A percentile compares a stretch with the other conserved stretches of the same genome.
phyloP scores from a whole-genome alignment of 2,113 vertebrate genomes.

The Chitala chitala region DNA sequence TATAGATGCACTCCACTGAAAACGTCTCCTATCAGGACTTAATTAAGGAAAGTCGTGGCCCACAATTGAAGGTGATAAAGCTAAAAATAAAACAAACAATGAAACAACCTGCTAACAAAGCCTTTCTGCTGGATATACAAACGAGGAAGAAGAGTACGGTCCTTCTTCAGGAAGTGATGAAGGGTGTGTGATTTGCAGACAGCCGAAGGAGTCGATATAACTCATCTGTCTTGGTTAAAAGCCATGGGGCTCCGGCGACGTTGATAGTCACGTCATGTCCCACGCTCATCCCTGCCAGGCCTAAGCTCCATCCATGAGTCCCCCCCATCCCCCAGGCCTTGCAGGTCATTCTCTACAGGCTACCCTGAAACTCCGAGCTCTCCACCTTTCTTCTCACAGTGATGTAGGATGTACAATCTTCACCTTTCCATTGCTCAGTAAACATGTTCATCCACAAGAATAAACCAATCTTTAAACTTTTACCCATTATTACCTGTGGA shows the following conservation, averaged over 20 bases:
- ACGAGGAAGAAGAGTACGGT: neutral
- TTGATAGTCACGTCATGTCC: neutral
- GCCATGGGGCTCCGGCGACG: neutral
- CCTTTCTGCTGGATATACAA: neutral
- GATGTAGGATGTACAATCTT: too few species aligned
- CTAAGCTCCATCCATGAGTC: too few species aligned
- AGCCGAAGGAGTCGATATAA: neutral
- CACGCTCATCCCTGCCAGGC: neutral
- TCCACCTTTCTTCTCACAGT: too few species aligned
- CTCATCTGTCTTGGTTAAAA: neutral
- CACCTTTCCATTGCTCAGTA: too few species aligned
- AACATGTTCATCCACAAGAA: too few species aligned
- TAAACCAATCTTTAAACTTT: too few species aligned
- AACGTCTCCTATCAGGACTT: neutral
- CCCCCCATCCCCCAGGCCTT: neutral
- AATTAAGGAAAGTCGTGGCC: constrained; percentile 8
- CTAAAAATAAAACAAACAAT: neutral
- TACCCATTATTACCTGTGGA: too few species aligned
- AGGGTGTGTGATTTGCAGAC: neutral
- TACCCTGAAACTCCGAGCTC: neutral
- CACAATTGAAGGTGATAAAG: constrained; percentile 2
- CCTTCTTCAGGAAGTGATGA: neutral
- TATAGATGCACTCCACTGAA: too few species aligned
- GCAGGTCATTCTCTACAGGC: neutral
- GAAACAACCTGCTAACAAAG: too few species aligned